These are phyloP conservation scores for Phrynosoma platyrhinos DNA, from an alignment of 2,113 vertebrate genomes.

Conservation along the genomic window DNA sequence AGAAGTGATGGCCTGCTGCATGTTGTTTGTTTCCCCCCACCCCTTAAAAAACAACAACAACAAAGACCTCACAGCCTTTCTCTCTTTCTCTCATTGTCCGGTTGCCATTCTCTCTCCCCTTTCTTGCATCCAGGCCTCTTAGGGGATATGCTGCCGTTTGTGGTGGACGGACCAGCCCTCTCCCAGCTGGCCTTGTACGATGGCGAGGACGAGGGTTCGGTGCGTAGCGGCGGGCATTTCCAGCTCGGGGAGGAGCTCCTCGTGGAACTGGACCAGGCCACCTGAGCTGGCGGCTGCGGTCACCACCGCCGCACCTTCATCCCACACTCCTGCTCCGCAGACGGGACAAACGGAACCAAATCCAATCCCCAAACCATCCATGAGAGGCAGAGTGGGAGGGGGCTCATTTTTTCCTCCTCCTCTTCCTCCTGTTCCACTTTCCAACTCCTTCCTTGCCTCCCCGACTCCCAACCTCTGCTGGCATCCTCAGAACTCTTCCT, in stretches of 20 bases:
- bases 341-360: conserved; percentile 36
- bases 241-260: conserved; percentile 32
- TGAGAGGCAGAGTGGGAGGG: conserved; percentile 1
- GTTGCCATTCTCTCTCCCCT: too few relatives aligned
- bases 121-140: background rate
- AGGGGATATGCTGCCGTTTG: conserved; percentile 29
- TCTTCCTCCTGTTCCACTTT: background rate
- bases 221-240: conserved; percentile 43
- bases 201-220: conserved; percentile 18
- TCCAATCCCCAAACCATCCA: conserved; percentile 15
- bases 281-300: background rate
- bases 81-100: too few relatives aligned
- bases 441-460: background rate
- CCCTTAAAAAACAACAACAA: too few relatives aligned
- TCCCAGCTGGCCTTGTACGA: conserved; percentile 57
- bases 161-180: conserved; percentile 47
- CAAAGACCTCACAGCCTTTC: too few relatives aligned
- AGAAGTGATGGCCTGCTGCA: too few relatives aligned
- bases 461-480: background rate
- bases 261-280: conserved; percentile 46
- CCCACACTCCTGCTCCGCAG: conserved; percentile 15
- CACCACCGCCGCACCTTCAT: background rate
- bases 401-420: background rate
- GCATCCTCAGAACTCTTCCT: conserved; percentile 27
- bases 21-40: background rate